Evolutionary conservation across 2,888 invertebrate genomes (phyloP), one percentile per base, ranked within the genome.

Genomic region (Cephus runcator): DNA sequence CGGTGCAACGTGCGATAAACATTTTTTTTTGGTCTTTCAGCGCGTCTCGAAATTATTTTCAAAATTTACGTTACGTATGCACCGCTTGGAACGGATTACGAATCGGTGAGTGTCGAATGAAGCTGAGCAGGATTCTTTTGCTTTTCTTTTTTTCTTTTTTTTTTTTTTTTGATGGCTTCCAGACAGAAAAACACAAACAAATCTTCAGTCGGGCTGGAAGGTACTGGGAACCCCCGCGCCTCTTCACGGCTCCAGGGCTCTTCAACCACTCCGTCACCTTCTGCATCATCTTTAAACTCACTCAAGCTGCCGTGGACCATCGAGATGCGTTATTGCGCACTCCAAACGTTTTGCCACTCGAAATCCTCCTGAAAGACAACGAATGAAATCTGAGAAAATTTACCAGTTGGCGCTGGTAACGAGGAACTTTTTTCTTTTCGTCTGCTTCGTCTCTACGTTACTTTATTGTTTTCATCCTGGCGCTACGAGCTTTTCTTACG

Each of bases 291-390:
- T 40, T 40, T 40, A 40, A 40, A 40, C 40, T 40, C 40, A 40
- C 40, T 40, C 15, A 11, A 12, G 69, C 69, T 69, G 12, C 69
- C 33, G n/a, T 33, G n/a, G 71, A 30, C 73, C 31, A 73, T 73
- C 33, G 34, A 33, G 34, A 73, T 73, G 73, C 73, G 73, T 73
- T 73, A 73, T 73, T 33, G 73, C 73, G 34, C 73, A 73, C 73
- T 73, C n/a, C 0, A 73, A 34, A 40, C 40, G 40, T 40, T 33
- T 73, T 15, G 35, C 73, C 73, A 34, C 73, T 73, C 35, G 73
- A 73, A 34, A 73, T 34, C 34, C 34, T 73, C 73, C 31, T 12
- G 73, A 23, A 73, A 23, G 35, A 11, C 12, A 34, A 33, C 12
- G 34, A 35, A 34, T 73, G 69, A 69, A 69, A 69, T 69, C 30